A percentile compares a stretch with the other conserved stretches of the same genome.
These are phyloP conservation scores for Drosophila emarginata DNA, from an alignment of 2,888 invertebrate genomes.

Conservation along the genomic window DNA sequence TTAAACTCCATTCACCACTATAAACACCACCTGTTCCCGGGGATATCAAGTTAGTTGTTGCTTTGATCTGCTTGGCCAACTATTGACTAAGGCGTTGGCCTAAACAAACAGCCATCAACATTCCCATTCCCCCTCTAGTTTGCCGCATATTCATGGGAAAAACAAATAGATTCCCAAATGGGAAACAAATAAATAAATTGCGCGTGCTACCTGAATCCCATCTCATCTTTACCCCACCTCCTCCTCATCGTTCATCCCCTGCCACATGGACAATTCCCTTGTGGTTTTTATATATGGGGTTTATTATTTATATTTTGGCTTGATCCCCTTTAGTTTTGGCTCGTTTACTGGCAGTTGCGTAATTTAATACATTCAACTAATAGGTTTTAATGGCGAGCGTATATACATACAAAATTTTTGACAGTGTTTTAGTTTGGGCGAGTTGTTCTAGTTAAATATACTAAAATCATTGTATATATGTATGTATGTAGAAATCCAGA, in stretches of 20 bases:
- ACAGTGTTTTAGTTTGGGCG: constrained; percentile 34
- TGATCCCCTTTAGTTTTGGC: constrained; percentile 24
- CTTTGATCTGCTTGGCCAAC: constrained; percentile 63
- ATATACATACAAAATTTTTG: constrained; percentile 36
- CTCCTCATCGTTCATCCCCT: not conserved
- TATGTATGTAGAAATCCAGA: not conserved
- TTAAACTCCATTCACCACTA: constrained; percentile 15
- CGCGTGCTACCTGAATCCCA: constrained; percentile 40
- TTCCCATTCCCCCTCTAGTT: not conserved
- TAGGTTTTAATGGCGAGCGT: constrained; percentile 50
- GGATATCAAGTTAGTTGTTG: constrained; percentile 33
- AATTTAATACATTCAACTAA: constrained; percentile 69
- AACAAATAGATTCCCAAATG: constrained; percentile 57
- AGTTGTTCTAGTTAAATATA: constrained; percentile 12
- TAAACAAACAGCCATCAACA: constrained; percentile 46
- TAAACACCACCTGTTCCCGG: constrained; percentile 32
- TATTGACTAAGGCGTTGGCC: constrained; percentile 64
- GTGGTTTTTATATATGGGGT: constrained; percentile 33
- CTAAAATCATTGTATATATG: constrained; percentile 25
- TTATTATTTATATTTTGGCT: constrained; percentile 60
- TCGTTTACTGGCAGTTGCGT: constrained; percentile 30
- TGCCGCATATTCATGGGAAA: constrained; percentile 54
- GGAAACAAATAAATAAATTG: constrained; percentile 51
- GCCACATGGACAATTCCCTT: constrained; percentile 1
- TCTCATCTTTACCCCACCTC: constrained; percentile 7